Base-by-base conservation (phyloP, 2,797 vertebrate species). In the Linurgus olivaceus region DNA sequence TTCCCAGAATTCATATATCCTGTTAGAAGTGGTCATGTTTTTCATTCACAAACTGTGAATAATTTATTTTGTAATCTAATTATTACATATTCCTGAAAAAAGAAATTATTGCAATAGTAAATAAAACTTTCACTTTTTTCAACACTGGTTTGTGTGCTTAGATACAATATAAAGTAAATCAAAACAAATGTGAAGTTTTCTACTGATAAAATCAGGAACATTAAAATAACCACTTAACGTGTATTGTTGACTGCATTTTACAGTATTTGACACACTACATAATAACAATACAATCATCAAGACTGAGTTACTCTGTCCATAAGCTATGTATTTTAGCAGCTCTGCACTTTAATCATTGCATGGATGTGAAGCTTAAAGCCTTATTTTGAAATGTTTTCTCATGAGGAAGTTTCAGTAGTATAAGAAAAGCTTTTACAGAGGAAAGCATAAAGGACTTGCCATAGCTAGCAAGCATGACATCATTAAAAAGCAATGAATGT, bases 401-500 rank as follows among this genome's bases (percentile, higher is more conserved):
- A 90, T 85, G 89, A 95, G 97, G 96, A 97, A 96, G 91, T 96
- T 94, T 96, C 87, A 65, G 70, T 94, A 96, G 95, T 85, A 78
- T 80, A 90, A 85, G 77, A 85, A 95, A 94, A 89, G 79, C 50
- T 96, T 95, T 95, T 95, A 84, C 84, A 93, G 79, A 93, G 92
- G 92, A 95, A 96, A 95, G 68, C 71, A 94, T 94, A 92, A 95
- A 93, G 85, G 86, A 73, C 71, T 95, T 85, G 90, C 86, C 95
- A 95, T 73, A 95, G 94, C 91, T 94, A 88, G 86, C 83, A 94
- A 94, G 84, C 84, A 97, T 98, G 97, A 98, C 97, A 97, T 97
- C 97, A 97, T 96, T 96, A 93, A 95, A 96, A 96, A 96, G 94
- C 91, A 94, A 95, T 88, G 88, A 96, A 94, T 79, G 87, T 87